Conservation (phyloP, 1,140 invertebrate genomes). For the Globodera rostochiensis region DNA sequence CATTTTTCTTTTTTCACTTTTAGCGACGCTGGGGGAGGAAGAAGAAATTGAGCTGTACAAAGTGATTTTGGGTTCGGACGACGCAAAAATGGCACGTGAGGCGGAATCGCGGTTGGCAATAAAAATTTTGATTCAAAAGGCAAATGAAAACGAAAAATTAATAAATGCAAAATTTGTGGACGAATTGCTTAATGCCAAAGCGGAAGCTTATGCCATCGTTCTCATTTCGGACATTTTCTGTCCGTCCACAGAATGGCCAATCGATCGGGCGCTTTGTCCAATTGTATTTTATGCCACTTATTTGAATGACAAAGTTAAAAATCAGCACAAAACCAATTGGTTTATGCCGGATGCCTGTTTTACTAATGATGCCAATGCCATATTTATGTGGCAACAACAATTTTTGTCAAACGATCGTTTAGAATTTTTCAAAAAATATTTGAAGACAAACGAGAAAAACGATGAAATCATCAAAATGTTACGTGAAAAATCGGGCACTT, state of each 20-base stretch:
- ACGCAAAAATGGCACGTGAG: not conserved
- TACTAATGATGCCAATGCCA: not conserved
- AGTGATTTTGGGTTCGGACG: not conserved
- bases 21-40: not conserved
- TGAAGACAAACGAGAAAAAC: not conserved
- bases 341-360: not conserved
- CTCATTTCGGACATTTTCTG: not conserved
- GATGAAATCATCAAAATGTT: not conserved
- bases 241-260: not conserved
- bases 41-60: not conserved
- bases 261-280: not conserved
- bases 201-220: not conserved
- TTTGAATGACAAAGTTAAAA: not conserved
- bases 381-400: not conserved
- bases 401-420: not conserved
- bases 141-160: not conserved
- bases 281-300: not conserved
- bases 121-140: not conserved
- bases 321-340: not conserved
- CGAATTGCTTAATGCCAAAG: not conserved
- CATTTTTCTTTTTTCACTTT: not conserved
- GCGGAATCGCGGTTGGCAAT: not conserved
- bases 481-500: not conserved
- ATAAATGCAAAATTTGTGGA: not conserved
- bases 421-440: not conserved